Evolutionary conservation across 2,888 invertebrate species (phyloP).

Genomic region (Meganola albula): DNA sequence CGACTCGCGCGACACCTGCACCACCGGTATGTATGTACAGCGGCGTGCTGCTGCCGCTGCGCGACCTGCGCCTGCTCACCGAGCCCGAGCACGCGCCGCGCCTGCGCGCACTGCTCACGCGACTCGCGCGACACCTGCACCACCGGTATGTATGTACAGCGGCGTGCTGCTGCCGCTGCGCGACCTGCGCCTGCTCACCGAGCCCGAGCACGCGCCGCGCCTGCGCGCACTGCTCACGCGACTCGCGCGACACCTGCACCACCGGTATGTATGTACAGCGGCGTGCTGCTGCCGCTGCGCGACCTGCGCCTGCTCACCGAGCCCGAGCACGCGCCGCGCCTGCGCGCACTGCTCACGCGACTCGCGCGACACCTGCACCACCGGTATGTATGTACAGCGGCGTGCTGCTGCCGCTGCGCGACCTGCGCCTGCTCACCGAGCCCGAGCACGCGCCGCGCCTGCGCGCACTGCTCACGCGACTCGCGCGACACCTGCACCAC

Average conservation of each 20-base stretch:
- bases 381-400: background rate
- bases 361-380: background rate
- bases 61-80: background rate
- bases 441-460: too few relatives aligned
- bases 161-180: background rate
- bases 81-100: background rate
- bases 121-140: background rate
- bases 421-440: background rate
- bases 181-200: background rate
- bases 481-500: background rate
- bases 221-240: background rate
- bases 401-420: background rate
- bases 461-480: background rate
- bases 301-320: background rate
- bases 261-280: background rate
- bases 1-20: background rate
- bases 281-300: background rate
- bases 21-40: background rate
- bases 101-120: slow-evolving; percentile 1
- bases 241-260: background rate
- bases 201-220: slow-evolving; percentile 2
- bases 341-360: background rate
- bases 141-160: background rate
- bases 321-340: background rate
- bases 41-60: background rate